Conservation (phyloP, 2,113 vertebrate genomes). For the Psittacula cyanocephala region DNA sequence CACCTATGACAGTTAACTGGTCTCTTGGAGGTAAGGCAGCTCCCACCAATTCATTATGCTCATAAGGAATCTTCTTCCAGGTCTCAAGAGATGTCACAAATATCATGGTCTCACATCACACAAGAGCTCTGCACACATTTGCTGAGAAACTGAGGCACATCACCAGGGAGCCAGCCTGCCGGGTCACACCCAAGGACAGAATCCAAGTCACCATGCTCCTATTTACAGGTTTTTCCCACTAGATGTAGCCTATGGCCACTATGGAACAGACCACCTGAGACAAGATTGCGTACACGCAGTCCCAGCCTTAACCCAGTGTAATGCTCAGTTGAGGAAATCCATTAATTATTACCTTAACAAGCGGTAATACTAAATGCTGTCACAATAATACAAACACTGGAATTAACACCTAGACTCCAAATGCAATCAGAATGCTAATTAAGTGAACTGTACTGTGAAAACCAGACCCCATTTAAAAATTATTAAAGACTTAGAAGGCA, state of each 20-base stretch:
- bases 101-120: no score
- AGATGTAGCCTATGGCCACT: neutral
- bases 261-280: neutral
- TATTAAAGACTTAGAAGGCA: neutral
- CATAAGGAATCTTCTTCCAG: neutral
- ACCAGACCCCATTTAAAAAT: neutral
- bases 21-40: neutral
- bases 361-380: neutral
- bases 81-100: neutral
- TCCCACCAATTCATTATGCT: neutral
- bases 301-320: neutral
- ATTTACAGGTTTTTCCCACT: neutral
- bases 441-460: neutral
- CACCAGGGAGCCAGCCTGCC: rapidly evolving
- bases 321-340: neutral
- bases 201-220: neutral
- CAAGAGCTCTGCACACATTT: neutral
- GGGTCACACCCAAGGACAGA: neutral
- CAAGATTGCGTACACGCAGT: neutral
- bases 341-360: neutral
- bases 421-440: neutral
- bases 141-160: neutral
- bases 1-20: neutral
- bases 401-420: neutral
- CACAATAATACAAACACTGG: neutral